Evolutionary conservation across 2,888 invertebrate species (phyloP).

Genomic region (Gastrophysa polygoni): DNA sequence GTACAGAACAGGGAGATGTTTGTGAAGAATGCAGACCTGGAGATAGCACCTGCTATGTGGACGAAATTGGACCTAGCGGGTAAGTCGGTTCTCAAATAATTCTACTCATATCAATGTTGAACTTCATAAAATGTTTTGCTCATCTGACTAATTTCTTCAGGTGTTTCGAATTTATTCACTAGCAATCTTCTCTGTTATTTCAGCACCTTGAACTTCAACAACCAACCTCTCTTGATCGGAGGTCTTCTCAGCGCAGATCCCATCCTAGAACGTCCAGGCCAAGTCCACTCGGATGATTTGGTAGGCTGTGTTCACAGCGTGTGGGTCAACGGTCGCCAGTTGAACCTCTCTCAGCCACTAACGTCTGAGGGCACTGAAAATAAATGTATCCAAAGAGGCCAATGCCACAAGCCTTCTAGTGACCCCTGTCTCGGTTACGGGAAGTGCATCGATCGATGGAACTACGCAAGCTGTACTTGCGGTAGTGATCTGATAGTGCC

Average conservation of each 20-base stretch:
- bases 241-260: slow-evolving; percentile 86
- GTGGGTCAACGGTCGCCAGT: slow-evolving; percentile 80
- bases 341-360: slow-evolving; percentile 81
- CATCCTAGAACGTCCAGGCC: slow-evolving; percentile 85
- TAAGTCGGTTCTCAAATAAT: slow-evolving; percentile 60
- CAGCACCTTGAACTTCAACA: slow-evolving; percentile 91
- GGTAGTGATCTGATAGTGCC: slow-evolving; percentile 74
- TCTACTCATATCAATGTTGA: not conserved
- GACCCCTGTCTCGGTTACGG: slow-evolving; percentile 70
- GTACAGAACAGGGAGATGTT: slow-evolving; percentile 84
- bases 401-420: slow-evolving; percentile 62
- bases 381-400: slow-evolving; percentile 76
- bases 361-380: slow-evolving; percentile 74
- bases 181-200: slow-evolving; percentile 50
- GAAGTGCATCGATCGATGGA: slow-evolving; percentile 86
- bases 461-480: slow-evolving; percentile 72
- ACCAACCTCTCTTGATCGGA: slow-evolving; percentile 83
- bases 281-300: slow-evolving; percentile 90
- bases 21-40: slow-evolving; percentile 87
- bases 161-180: not conserved
- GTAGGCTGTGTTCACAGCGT: slow-evolving; percentile 94
- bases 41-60: slow-evolving; percentile 81
- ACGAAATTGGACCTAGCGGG: slow-evolving; percentile 88
- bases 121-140: too few species aligned
- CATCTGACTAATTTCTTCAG: too few species aligned